Evolutionary conservation across 2,888 invertebrate species (phyloP), one percentile per base, ranked within the genome.

Genomic region (Brachyptera putata): DNA sequence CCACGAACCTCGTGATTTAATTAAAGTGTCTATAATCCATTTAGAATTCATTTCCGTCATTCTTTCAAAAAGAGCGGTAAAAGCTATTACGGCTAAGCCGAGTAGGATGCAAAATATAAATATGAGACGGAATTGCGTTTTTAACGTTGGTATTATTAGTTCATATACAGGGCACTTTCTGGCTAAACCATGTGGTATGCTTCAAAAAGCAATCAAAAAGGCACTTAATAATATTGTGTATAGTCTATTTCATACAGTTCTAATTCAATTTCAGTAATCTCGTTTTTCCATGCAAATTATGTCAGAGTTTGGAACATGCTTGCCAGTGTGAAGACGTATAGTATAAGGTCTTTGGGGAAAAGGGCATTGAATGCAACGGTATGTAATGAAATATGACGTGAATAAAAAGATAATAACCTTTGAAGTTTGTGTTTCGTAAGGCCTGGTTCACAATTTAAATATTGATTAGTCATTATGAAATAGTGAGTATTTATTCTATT

Each of bases 11-110:
- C 34, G 36, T 34, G 53, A 53, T 53, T 53, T 53, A 53, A 53
- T 53, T 53, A 53, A 34, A 53, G 53, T 53, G 53, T 34, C 34
- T 53, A 53, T 53, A 53, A 53, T 53, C 53, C 53, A 53, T 34
- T 53, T 53, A 36, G 53, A n/a, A 53, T 34, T 53, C 53, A 36
- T 53, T 53, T 53, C 53, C 53, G 53, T 53, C 53, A 22, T 53
- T 16, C 53, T 36, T 11, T 53, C 53, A 53, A 21, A 53, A 53
- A 53, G 53, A 36, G 53, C 53, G 53, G 53, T 53, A 53, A 53
- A 53, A 53, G 53, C 53, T 36, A 53, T 53, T 53, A 53, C 36
- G 53, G 36, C 53, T 53, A 22, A 53, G 53, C 53, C 34, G 30
- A 5, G 30, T 30, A 7, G 30, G 30, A 5, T 30, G 30, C 30